Percentiles rank a stretch among this genome's conserved stretches.
Conservation (phyloP, 2,888 invertebrate species). For the Teleiodes luculella region DNA sequence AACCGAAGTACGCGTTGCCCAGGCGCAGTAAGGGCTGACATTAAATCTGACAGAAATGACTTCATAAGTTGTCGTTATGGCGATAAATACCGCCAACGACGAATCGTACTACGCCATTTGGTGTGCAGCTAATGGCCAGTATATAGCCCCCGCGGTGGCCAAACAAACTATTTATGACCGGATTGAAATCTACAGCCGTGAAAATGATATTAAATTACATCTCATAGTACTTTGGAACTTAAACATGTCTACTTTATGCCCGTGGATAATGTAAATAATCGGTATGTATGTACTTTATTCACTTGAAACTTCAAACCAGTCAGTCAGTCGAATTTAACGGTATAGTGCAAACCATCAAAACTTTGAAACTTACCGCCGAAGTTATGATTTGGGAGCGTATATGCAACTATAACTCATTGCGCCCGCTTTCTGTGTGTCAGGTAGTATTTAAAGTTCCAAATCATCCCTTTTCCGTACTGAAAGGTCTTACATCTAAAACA, state of each 20-base stretch:
- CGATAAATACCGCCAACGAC: conserved; percentile 49
- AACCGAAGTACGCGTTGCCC: neutral
- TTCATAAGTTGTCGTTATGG: conserved; percentile 54
- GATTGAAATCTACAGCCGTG: conserved; percentile 7
- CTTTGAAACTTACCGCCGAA: too few species aligned
- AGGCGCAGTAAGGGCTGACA: neutral
- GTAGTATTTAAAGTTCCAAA: too few species aligned
- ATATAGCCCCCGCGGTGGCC: conserved; percentile 6
- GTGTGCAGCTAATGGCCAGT: conserved; percentile 30
- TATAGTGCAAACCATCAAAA: neutral
- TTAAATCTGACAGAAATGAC: conserved; percentile 41
- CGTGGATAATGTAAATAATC: conserved; percentile 5
- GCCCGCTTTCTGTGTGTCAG: too few species aligned
- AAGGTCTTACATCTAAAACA: too few species aligned
- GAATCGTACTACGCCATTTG: conserved; percentile 43
- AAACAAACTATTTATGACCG: conserved; percentile 3
- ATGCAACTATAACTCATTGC: too few species aligned
- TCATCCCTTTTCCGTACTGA: too few species aligned
- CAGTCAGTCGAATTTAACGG: too few species aligned
- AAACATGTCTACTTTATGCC: conserved; percentile 3
- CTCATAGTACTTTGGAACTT: neutral
- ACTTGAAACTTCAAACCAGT: too few species aligned
- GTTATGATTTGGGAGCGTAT: too few species aligned
- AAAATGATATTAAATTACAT: conserved; percentile 1
- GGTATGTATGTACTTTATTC: neutral